A percentile compares a stretch with the other conserved stretches of the same genome.
These are phyloP conservation scores for Patiria pectinifera DNA, from an alignment of 53 echinoderm and acorn worm genomes.

Conservation along the genomic window DNA sequence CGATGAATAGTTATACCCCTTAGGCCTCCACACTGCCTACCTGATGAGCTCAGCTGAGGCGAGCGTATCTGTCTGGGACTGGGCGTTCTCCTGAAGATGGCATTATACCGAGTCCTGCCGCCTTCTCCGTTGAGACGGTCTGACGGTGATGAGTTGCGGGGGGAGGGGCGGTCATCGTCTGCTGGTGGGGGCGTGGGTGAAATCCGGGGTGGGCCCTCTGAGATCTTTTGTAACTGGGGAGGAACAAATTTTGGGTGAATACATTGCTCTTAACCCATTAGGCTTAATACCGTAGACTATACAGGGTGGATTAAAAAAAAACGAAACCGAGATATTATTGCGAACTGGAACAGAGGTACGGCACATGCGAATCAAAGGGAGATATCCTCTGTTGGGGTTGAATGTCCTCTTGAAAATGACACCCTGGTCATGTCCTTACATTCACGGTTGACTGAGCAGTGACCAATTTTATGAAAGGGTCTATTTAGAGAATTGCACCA, in stretches of 20 bases:
- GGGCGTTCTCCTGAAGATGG: conserved; percentile 65
- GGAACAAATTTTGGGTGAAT: background rate
- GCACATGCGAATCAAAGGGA: too few relatives aligned
- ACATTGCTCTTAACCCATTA: background rate
- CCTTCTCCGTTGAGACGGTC: background rate
- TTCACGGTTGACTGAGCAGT: too few relatives aligned
- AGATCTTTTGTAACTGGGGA: conserved; percentile 45
- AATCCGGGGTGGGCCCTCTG: background rate
- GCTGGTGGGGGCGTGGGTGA: background rate
- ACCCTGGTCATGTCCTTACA: too few relatives aligned
- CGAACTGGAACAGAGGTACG: too few relatives aligned
- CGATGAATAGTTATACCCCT: too few relatives aligned
- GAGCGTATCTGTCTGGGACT: conserved; percentile 61
- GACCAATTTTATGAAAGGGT: too few relatives aligned
- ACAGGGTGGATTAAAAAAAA: too few relatives aligned
- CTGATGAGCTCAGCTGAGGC: conserved; percentile 25
- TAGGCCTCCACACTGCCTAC: background rate
- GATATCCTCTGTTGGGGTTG: too few relatives aligned
- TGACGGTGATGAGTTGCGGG: background rate
- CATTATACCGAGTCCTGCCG: conserved; percentile 21
- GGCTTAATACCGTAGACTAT: too few relatives aligned
- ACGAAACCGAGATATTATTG: too few relatives aligned
- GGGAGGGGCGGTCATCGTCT: background rate
- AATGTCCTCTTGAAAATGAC: too few relatives aligned
- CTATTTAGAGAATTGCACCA: too few relatives aligned